Evolutionary conservation across 2,797 vertebrate species (phyloP), one percentile per base, ranked within the genome.

Genomic region (Anguilla marmorata): DNA sequence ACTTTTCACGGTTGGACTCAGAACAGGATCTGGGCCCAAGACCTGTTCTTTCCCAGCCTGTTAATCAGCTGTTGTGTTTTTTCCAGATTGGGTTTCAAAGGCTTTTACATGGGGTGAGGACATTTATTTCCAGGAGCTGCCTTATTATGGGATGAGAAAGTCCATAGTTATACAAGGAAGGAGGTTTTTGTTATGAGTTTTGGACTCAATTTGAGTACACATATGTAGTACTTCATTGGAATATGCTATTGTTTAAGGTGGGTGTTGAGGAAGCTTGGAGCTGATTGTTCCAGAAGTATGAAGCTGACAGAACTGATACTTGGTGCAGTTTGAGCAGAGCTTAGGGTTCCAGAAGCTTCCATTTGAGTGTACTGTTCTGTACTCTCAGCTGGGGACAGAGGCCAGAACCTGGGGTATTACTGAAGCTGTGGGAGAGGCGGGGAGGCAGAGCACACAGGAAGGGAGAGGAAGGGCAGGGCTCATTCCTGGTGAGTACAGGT

Each of bases 401-500:
- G 58, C 85, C 60, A 37, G n/a, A 30, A 72, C 41, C 58, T n/a
- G 41, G 63, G 60, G 56, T 41, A 56, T 19, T 58, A 14, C 30
- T 58, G 52, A 50, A 56, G 76, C 24, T n/a, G 83, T 86, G 84
- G 63, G 86, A 79, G 87, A 52, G 90, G 89, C 90, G 87, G 82
- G 88, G 45, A 92, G 58, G 33, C 16, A 2, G 48, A 54, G 84
- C 27, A 84, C 69, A 33, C 92, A 93, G 93, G 93, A 93, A 94
- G 92, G 92, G 90, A 91, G 88, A 91, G 89, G 92, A 90, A 90
- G 90, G 92, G 91, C 82, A 88, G 63, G 91, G 92, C 93, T 94
- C 93, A 93, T 91, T 93, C 91, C 91, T 91, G 94, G 93, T 95
- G 93, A 93, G 92, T 93, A 93, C 92, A 95, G 94, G 94, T 95